phyloP scores from a whole-genome alignment of 2,888 invertebrate species.

The Acrobasis suavella region DNA sequence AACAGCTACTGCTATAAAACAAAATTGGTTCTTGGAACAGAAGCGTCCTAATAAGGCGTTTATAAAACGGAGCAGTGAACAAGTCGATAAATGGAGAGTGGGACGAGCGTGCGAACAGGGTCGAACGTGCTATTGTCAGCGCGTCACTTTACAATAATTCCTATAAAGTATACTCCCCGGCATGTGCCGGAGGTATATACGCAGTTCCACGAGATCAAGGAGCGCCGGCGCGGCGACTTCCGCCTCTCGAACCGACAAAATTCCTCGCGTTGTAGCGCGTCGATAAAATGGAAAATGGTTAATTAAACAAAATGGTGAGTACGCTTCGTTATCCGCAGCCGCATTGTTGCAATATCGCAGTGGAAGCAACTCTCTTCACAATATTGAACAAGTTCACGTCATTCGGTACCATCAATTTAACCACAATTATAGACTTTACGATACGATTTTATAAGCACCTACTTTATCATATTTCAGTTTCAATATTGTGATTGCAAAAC shows the following conservation, averaged over 20 bases:
- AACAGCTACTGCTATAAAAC: too few relatives aligned
- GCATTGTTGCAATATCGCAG: slow-evolving; percentile 40
- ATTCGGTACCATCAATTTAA: slow-evolving; percentile 1
- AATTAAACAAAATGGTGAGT: slow-evolving; percentile 35
- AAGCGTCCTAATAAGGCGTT: slow-evolving; percentile 26
- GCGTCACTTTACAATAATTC: slow-evolving; percentile 62
- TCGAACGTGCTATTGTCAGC: slow-evolving; percentile 69
- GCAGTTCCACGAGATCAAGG: slow-evolving; percentile 69
- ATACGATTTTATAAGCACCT: background rate
- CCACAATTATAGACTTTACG: background rate
- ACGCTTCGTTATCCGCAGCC: slow-evolving; percentile 42
- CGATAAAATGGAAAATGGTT: slow-evolving; percentile 44
- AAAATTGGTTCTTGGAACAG: too few relatives aligned
- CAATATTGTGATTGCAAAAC: slow-evolving; percentile 40
- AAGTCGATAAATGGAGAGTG: slow-evolving; percentile 72
- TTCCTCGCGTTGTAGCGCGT: slow-evolving; percentile 52
- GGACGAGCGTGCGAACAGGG: slow-evolving; percentile 76
- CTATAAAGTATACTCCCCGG: slow-evolving; percentile 37
- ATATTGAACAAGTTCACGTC: slow-evolving; percentile 10
- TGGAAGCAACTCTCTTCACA: slow-evolving; percentile 21
- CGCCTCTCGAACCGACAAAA: slow-evolving; percentile 59
- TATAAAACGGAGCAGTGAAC: slow-evolving; percentile 57
- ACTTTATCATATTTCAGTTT: slow-evolving; percentile 4
- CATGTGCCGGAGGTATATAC: slow-evolving; percentile 30
- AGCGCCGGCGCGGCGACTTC: slow-evolving; percentile 63